Evolutionary conservation across 1,140 invertebrate species (phyloP), one percentile per base, ranked within the genome.

Genomic region (Drosophila watanabei): DNA sequence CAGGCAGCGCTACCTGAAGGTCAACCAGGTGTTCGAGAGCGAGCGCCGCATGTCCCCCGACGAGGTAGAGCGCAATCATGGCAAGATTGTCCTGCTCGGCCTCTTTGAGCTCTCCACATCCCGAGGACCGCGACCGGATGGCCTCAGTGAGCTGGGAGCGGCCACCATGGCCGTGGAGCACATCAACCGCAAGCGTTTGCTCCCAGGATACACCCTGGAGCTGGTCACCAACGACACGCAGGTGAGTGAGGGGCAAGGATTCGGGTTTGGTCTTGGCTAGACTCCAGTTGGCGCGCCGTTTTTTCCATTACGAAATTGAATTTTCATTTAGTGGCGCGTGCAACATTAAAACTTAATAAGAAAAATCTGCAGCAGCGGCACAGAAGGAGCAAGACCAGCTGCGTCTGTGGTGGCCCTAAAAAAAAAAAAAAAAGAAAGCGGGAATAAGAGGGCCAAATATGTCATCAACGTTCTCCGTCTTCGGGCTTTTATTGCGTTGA

Each of bases 181-280:
- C 62, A 95, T 97, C 81, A 97, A 97, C 93, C 92, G 95, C 60
- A 94, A 95, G 77, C 93, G 93, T 9, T 81, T 97, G 54, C 94
- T 97, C 24, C 95, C 95, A 0, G 96, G 95, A 28, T 97, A 97
- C 85, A 94, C 94, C 35, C 94, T 98, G 37, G 94, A 95, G 65
- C 94, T 97, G 51, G 94, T 97, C 71, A 95, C 95, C 81, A 97
- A 97, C 85, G 97, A 98, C 83, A 97, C 97, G 2, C 95, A 96
- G 96, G 97, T 97, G 94, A 93, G 93, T 89, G 39, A 11, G 4
- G 16, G 0, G 20, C 7, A n/a, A 0, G 9, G 18, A 18, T n/a
- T n/a, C n/a, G 28, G 49, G 28, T 52, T 32, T 1, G 14, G n/a
- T 30, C 5, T 8, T 11, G 49, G 30, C 11, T 13, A n/a, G 60